Evolutionary conservation across 2,888 invertebrate species (phyloP), one percentile per base, ranked within the genome.

Genomic region (Neoitamus cyanurus): DNA sequence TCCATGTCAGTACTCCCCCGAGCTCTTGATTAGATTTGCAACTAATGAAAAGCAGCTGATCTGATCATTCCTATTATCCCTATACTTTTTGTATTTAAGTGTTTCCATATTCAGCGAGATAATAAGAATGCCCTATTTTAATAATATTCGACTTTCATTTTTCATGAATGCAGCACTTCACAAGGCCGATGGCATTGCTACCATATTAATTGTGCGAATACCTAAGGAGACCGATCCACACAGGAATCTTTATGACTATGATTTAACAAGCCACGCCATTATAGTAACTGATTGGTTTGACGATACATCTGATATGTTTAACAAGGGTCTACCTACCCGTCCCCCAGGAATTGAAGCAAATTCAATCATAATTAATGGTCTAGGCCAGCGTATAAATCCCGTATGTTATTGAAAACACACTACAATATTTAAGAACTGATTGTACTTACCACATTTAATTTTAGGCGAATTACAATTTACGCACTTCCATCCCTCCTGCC

Each of bases 271-370:
- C 90, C 90, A 1, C 94, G 94, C 75, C 96, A 97, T 91, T 92
- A 94, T 2, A 93, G 92, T 97, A 7, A 93, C 94, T 1, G 97
- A 97, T 89, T 97, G 97, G 97, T 93, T 95, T 87, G 94, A 95
- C 87, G 92, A 93, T 86, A 90, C 94, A 11, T 94, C 88, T 3
- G 89, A 89, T 83, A 88, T 88, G 83, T 87, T 87, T 84, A 84
- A 86, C 30, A 90, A 90, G 0, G 90, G 90, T 0, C 85, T 89
- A 3, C 88, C 88, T 73, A 77, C 86, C 20, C 85, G 87, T 83
- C 42, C 87, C 0, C 31, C 30, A 6, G 88, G 88, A 28, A 88
- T 88, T 37, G 85, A 80, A 72, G 89, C 90, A 0, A 87, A 88
- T 77, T 88, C 88, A 0, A 83, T 90, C 30, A 83, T 90, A 25